A percentile compares a stretch with the other conserved stretches of the same genome.
Conservation (phyloP, 2,113 vertebrate genomes). For the Glareola pratincola region DNA sequence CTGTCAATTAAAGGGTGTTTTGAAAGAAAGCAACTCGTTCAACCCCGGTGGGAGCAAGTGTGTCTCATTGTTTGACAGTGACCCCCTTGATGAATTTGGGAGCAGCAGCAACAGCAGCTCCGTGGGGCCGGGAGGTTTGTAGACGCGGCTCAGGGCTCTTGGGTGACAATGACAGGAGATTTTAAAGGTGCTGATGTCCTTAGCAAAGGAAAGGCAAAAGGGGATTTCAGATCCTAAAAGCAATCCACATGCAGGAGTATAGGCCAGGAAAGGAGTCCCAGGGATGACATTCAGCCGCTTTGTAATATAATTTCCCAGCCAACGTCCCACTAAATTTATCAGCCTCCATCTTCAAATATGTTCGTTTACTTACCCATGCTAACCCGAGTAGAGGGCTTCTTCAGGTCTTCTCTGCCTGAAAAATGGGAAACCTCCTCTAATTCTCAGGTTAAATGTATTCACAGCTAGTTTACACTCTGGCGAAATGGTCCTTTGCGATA, state of each 20-base stretch:
- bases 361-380: background rate
- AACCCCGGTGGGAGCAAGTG: background rate
- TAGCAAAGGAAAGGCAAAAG: conserved; percentile 1
- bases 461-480: background rate
- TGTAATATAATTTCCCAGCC: background rate
- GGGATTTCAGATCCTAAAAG: background rate
- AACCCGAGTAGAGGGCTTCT: background rate
- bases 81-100: conserved; percentile 49
- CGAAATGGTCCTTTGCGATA: background rate
- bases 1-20: conserved; percentile 56
- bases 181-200: background rate
- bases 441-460: background rate
- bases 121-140: background rate
- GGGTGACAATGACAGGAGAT: background rate
- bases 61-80: conserved; percentile 49
- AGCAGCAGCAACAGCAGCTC: background rate
- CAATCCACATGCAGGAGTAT: background rate
- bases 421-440: background rate
- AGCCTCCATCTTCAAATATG: background rate
- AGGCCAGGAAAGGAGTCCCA: background rate
- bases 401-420: background rate
- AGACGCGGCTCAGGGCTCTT: background rate
- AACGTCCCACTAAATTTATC: background rate
- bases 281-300: background rate
- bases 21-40: conserved; percentile 38